phyloP scores from a whole-genome alignment of 2,888 invertebrate genomes.

The Neoscelio sp. region DNA sequence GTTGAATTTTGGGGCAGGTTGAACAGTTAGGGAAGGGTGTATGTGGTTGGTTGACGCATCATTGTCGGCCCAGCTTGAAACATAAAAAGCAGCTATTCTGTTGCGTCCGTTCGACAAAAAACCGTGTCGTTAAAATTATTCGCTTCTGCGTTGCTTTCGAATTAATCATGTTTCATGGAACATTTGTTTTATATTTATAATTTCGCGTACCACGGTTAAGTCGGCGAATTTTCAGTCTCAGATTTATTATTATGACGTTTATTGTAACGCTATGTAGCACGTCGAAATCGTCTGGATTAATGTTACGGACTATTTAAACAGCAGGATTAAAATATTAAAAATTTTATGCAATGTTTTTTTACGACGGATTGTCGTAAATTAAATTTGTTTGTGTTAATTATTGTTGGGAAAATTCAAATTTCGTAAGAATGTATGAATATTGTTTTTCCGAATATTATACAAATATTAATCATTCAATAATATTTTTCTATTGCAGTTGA shows the following conservation, averaged over 20 bases:
- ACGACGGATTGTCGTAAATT: slow-evolving; percentile 24
- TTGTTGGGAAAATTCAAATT: neutral
- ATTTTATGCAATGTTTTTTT: slow-evolving; percentile 14
- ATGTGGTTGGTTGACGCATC: no score
- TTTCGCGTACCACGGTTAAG: slow-evolving; percentile 11
- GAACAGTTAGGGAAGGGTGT: no score
- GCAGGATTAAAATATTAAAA: slow-evolving; percentile 36
- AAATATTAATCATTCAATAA: no score
- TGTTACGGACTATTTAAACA: slow-evolving; percentile 32
- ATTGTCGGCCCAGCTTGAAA: no score
- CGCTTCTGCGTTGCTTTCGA: neutral
- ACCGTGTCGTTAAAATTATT: neutral
- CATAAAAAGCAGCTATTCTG: no score
- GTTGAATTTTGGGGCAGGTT: no score
- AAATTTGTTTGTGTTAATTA: neutral
- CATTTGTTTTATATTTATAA: slow-evolving; percentile 28
- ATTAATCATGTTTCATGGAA: slow-evolving; percentile 15
- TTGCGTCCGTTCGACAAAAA: no score
- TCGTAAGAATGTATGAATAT: no score
- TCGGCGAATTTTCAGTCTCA: slow-evolving; percentile 22
- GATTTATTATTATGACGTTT: slow-evolving; percentile 36
- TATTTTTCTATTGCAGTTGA: no score
- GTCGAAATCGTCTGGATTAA: slow-evolving; percentile 35
- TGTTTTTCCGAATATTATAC: no score
- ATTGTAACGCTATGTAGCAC: slow-evolving; percentile 24